Conservation (phyloP, 2,113 vertebrate genomes). For the Periophthalmus modestus region DNA sequence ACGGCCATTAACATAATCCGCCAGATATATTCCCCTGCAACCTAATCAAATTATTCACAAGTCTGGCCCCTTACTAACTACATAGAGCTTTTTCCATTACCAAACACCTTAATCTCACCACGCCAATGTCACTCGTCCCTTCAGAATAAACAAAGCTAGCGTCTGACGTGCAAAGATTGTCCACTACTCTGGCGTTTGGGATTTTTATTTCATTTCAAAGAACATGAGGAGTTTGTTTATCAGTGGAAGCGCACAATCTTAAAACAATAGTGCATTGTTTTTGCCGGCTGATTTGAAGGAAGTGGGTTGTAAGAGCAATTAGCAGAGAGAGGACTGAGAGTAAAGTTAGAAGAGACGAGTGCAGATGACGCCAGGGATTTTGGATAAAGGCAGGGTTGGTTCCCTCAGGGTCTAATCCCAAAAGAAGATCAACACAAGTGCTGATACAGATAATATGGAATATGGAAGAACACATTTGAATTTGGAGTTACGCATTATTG, state of each 20-base stretch:
- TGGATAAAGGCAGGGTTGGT: conserved; percentile 65
- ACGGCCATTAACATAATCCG: conserved; percentile 84
- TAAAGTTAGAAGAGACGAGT: conserved; percentile 69
- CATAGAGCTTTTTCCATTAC: conserved; percentile 75
- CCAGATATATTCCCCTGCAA: conserved; percentile 84
- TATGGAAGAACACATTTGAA: conserved; percentile 38
- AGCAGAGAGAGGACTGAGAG: conserved; percentile 59
- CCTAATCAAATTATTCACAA: conserved; percentile 86
- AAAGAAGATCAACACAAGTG: conserved; percentile 73
- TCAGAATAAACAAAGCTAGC: conserved; percentile 73
- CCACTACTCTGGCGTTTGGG: conserved; percentile 63
- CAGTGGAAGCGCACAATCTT: conserved; percentile 58
- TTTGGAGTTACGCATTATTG: conserved; percentile 4
- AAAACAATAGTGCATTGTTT: conserved; percentile 66
- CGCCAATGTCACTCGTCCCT: conserved; percentile 80
- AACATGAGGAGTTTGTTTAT: conserved; percentile 61
- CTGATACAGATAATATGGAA: conserved; percentile 66
- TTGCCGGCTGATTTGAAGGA: conserved; percentile 64
- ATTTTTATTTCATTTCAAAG: conserved; percentile 66
- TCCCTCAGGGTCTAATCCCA: conserved; percentile 67
- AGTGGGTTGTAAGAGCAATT: conserved; percentile 65
- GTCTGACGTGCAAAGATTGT: conserved; percentile 73
- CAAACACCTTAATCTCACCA: conserved; percentile 72
- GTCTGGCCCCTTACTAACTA: conserved; percentile 82
- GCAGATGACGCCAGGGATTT: conserved; percentile 70